phyloP scores from a whole-genome alignment of 2,797 vertebrate genomes.

The Xyrichtys novacula region DNA sequence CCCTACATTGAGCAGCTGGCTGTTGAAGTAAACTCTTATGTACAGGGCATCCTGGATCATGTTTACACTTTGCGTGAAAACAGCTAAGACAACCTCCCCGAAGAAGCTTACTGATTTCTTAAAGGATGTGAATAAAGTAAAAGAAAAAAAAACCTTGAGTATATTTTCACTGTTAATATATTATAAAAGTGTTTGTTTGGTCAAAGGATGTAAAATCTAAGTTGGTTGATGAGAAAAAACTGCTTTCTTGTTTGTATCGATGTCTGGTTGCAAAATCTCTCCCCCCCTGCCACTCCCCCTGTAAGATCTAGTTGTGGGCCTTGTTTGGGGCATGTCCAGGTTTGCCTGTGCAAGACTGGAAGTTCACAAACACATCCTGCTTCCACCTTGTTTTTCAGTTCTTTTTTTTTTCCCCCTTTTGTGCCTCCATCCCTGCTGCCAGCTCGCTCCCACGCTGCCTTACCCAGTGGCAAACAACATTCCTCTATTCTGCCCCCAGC shows the following conservation, averaged over 20 bases:
- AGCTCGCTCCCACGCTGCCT: slow-evolving; percentile 71
- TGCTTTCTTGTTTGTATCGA: slow-evolving; percentile 18
- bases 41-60: background rate
- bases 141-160: background rate
- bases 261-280: slow-evolving; percentile 16
- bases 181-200: too few relatives aligned
- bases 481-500: slow-evolving; percentile 70
- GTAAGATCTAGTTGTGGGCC: slow-evolving; percentile 27
- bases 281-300: slow-evolving; percentile 3
- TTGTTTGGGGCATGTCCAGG: slow-evolving; percentile 65
- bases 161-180: too few relatives aligned
- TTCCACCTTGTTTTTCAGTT: slow-evolving; percentile 54
- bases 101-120: too few relatives aligned
- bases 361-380: slow-evolving; percentile 55
- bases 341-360: slow-evolving; percentile 63
- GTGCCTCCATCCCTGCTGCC: slow-evolving; percentile 54
- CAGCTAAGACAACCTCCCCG: background rate
- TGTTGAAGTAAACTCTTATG: background rate
- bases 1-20: background rate
- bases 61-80: background rate
- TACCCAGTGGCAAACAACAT: slow-evolving; percentile 79
- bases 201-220: too few relatives aligned
- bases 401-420: slow-evolving; percentile 22
- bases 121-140: background rate
- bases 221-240: too few relatives aligned